Evolutionary conservation across 2,113 vertebrate genomes (phyloP), one percentile per base, ranked within the genome.

Genomic region (Struthidea cinerea): DNA sequence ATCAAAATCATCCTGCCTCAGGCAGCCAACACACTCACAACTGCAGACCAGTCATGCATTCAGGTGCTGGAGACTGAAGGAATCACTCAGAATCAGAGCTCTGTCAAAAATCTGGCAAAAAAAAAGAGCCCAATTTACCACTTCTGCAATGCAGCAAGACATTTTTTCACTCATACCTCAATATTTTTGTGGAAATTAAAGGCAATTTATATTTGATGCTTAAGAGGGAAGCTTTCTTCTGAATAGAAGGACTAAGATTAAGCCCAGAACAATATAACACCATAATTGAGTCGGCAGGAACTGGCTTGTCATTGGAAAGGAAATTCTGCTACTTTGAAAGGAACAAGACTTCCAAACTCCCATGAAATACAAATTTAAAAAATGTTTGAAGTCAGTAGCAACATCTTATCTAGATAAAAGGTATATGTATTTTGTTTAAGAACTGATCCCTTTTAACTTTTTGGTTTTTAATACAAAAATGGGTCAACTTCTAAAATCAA

Each of bases 81-180:
- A 63, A 53, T 56, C 47, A 7, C 13, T 46, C 65, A 86, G 42
- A 49, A 70, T 61, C 14, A 39, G 39, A 95, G 42, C 11, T 64
- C 69, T 80, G 52, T 49, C 41, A 95, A 63, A 96, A 84, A 84
- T 18, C 32, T 95, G 90, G 55, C 41, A 56, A 49, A 78, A 75
- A 75, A 74, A 42, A n/a, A 23, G 4, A 67, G 32, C 4, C 32
- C 2, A 89, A 56, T 92, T 90, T 90, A 87, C 89, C 89, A 96
- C 57, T 89, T 96, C 64, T 89, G 60, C 41, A 91, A 77, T 30
- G 56, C 67, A 97, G 37, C 11, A 74, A 95, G 94, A 46, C 1
- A 65, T 63, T 94, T 94, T 94, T 95, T 91, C 65, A 85, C 61
- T 69, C 50, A 84, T 89, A 75, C 6, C 13, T 87, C 78, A 75